A percentile compares a stretch with the other conserved stretches of the same genome.
phyloP scores from a whole-genome alignment of 2,113 vertebrate species.

The Seriola dumerili region DNA sequence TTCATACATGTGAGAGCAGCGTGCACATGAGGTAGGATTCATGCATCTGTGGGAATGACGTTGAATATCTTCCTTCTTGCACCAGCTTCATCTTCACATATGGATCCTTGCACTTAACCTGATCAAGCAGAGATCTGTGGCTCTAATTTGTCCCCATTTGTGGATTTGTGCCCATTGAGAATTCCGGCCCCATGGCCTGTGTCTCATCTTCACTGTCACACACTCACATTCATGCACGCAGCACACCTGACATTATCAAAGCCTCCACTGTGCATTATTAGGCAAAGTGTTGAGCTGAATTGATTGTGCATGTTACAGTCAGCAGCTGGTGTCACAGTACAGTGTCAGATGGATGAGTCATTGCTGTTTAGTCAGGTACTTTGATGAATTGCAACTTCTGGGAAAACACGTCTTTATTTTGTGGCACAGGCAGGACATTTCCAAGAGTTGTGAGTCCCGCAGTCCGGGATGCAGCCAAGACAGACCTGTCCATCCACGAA shows the following conservation, averaged over 20 bases:
- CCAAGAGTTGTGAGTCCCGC: not conserved
- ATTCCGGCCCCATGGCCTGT: not conserved
- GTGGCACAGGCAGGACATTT: not conserved
- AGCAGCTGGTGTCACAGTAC: not conserved
- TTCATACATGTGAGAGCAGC: not conserved
- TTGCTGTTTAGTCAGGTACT: not conserved
- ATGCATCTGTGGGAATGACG: not conserved
- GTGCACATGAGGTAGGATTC: not conserved
- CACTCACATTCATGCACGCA: not conserved
- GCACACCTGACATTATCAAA: slow-evolving; percentile 8
- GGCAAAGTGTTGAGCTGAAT: not conserved
- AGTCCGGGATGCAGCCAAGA: not conserved
- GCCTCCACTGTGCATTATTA: slow-evolving; percentile 23
- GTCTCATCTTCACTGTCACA: not conserved
- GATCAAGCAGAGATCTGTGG: not conserved
- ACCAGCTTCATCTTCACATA: not conserved
- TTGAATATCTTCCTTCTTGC: not conserved
- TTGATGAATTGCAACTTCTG: not conserved
- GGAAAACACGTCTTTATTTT: not conserved
- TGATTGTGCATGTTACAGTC: slow-evolving; percentile 10
- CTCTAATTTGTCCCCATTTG: not conserved
- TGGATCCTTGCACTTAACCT: not conserved
- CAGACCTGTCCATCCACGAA: not conserved
- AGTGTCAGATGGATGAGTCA: slow-evolving; percentile 20
- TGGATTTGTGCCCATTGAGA: not conserved